Base-by-base conservation (phyloP, 2,888 invertebrate genomes). In the Itoplectis maculator region DNA sequence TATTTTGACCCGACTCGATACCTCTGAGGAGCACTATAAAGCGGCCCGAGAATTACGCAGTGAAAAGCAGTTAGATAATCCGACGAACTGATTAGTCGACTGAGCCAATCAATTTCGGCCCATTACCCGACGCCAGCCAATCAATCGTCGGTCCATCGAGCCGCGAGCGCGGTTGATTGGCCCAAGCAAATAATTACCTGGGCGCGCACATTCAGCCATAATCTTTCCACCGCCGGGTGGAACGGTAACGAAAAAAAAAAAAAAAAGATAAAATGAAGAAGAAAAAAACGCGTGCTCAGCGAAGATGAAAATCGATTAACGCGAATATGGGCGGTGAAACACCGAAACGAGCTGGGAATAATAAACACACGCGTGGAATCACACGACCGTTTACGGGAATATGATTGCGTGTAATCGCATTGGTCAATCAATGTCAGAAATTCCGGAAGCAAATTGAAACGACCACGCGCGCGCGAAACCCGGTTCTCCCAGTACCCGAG, bases 381-480 rank as follows among this genome's bases (percentile, higher is more conserved):
- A 45, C 66, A 42, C 56, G 59, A 68, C 54, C 69, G 61, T 76
- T 82, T 79, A 54, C 72, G 76, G n/a, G 59, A 76, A 79, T 82
- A 76, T 35, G 35, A 82, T 79, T 82, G 79, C 72, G 76, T 61
- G 45, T 82, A 82, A 82, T 82, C 72, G 68, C 79, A 79, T 82
- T 82, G 79, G 79, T 82, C 82, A 79, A 82, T 82, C 79, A 82
- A 82, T 79, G 82, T 82, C 82, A 72, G 79, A 68, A 79, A 79
- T 82, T 72, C 68, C 66, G 68, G 61, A 82, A 79, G 72, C 72
- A 79, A 79, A 82, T 82, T 76, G 78, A 81, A 75, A 73, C 75
- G 42, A 56, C 54, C 45, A 70, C n/a, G 72, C 23, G 51, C 75
- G 18, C 15, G 40, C 15, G 8, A 18, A 8, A 9, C 8, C 15